Conservation (phyloP, 2,888 invertebrate species). For the Balanococcus diminutus region DNA sequence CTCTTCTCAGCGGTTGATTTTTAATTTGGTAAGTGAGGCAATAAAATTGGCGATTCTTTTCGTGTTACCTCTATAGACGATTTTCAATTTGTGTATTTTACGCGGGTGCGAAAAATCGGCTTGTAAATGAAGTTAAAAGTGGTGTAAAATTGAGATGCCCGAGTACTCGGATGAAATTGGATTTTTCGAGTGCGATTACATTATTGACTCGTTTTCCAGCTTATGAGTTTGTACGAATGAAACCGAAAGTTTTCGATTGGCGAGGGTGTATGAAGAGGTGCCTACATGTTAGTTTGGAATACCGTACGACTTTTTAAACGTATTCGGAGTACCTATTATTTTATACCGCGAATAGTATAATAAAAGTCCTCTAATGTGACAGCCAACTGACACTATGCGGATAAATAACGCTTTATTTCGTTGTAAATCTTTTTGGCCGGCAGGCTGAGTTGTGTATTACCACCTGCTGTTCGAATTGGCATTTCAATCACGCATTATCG, state of each 20-base stretch:
- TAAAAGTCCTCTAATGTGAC: conserved; percentile 33
- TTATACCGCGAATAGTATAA: conserved; percentile 31
- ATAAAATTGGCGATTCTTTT: neutral
- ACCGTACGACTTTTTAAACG: too few species aligned
- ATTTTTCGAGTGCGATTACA: neutral
- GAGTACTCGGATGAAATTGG: neutral
- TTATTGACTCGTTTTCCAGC: neutral
- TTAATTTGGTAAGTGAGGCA: neutral
- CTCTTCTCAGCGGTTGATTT: too few species aligned
- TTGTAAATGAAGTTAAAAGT: neutral
- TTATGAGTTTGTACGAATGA: neutral
- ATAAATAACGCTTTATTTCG: conserved; percentile 22
- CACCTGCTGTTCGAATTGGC: conserved; percentile 11
- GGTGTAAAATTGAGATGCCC: neutral
- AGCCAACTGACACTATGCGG: conserved; percentile 6
- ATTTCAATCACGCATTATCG: conserved; percentile 20
- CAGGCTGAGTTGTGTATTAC: neutral
- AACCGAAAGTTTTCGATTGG: too few species aligned
- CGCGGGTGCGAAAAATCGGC: neutral
- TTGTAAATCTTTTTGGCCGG: conserved; percentile 18
- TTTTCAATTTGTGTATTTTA: neutral
- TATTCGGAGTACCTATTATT: too few species aligned
- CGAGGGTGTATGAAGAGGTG: neutral
- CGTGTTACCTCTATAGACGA: neutral
- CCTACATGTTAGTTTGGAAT: too few species aligned